Conservation (phyloP, 2,888 invertebrate species). For the Maniola hyperantus region DNA sequence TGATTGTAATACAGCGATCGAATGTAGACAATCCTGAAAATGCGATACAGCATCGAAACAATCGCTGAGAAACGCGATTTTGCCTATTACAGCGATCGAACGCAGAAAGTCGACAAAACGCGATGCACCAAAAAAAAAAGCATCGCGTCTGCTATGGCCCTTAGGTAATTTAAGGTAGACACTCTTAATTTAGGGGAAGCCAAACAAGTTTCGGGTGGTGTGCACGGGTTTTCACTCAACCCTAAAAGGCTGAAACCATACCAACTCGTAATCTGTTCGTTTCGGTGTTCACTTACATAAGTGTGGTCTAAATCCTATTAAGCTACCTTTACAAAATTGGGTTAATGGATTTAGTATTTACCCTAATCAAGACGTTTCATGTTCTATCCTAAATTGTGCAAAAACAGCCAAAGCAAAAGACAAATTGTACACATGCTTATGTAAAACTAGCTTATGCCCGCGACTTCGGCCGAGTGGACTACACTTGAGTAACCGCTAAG, state of each 20-base stretch:
- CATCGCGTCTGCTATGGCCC: too few species aligned
- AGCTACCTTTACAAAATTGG: constrained; percentile 54
- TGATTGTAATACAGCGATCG: too few species aligned
- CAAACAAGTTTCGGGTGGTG: constrained; percentile 49
- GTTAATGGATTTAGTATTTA: constrained; percentile 42
- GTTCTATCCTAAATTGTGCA: constrained; percentile 2
- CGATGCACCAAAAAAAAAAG: too few species aligned
- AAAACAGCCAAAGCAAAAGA: not conserved
- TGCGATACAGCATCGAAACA: too few species aligned
- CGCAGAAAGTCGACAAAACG: too few species aligned
- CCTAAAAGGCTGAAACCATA: constrained; percentile 78
- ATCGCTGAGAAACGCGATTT: too few species aligned
- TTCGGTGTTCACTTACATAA: constrained; percentile 51
- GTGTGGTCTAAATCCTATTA: constrained; percentile 69
- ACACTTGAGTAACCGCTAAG: too few species aligned
- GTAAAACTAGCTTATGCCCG: too few species aligned
- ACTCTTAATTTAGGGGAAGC: constrained; percentile 50
- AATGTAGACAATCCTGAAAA: too few species aligned
- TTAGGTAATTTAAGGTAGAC: not conserved
- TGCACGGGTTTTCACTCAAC: constrained; percentile 58
- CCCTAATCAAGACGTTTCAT: constrained; percentile 15
- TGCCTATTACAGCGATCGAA: too few species aligned
- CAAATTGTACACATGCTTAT: too few species aligned
- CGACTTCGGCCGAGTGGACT: too few species aligned
- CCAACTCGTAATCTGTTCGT: constrained; percentile 70